These are phyloP conservation scores for Drosophila diplacantha DNA, from an alignment of 2,888 invertebrate genomes.

Conservation along the genomic window DNA sequence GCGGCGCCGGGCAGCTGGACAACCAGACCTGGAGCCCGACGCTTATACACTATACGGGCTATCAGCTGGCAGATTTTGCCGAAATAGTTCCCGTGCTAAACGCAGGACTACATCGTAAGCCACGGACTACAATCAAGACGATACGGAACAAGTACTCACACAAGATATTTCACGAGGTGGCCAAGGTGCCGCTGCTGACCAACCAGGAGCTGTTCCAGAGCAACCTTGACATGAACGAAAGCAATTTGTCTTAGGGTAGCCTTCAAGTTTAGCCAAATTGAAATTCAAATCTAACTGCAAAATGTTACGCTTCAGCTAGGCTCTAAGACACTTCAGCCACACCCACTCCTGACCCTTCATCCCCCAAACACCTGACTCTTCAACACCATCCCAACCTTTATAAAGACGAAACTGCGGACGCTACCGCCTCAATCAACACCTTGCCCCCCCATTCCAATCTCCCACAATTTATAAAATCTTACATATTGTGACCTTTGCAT, in stretches of 20 bases:
- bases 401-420: conserved; percentile 18
- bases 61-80: conserved; percentile 85
- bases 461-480: conserved; percentile 16
- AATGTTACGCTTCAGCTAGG: conserved; percentile 64
- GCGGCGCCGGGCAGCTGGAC: conserved; percentile 64
- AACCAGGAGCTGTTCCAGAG: conserved; percentile 72
- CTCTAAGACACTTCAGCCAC: conserved; percentile 46
- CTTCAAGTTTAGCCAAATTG: conserved; percentile 59
- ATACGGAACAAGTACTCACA: conserved; percentile 96
- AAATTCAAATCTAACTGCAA: conserved; percentile 37
- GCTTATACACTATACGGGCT: conserved; percentile 89
- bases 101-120: conserved; percentile 85
- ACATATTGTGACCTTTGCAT: conserved; percentile 38
- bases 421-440: conserved; percentile 14
- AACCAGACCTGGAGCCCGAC: conserved; percentile 84
- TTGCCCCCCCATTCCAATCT: not conserved
- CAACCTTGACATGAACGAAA: conserved; percentile 52
- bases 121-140: conserved; percentile 89
- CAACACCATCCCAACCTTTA: conserved; percentile 1
- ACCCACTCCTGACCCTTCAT: not conserved
- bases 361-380: conserved; percentile 1
- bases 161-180: conserved; percentile 94
- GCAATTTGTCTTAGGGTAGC: conserved; percentile 29
- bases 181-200: conserved; percentile 84
- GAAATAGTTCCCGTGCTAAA: conserved; percentile 86